Conservation (phyloP, 2,888 invertebrate species). For the Prenolepis imparis region DNA sequence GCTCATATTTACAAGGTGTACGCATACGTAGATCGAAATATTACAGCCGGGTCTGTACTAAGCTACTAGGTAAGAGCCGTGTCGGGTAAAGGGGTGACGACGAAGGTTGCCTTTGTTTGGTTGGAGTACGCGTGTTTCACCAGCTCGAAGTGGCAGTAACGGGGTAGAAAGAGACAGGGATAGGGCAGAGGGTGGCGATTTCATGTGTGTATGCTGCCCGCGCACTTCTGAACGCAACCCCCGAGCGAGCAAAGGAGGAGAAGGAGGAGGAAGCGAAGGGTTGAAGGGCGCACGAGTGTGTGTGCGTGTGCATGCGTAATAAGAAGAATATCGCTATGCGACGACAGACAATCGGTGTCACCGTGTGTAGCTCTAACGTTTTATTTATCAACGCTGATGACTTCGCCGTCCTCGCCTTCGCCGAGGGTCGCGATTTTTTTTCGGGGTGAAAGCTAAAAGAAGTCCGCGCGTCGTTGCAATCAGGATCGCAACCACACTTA, state of each 20-base stretch:
- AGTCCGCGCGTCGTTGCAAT: slow-evolving; percentile 59
- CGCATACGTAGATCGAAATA: slow-evolving; percentile 68
- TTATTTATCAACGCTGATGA: slow-evolving; percentile 85
- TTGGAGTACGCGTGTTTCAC: slow-evolving; percentile 72
- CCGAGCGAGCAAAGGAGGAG: slow-evolving; percentile 68
- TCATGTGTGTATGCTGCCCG: slow-evolving; percentile 65
- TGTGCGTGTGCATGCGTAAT: slow-evolving; percentile 68
- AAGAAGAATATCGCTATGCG: slow-evolving; percentile 77
- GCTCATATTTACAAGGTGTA: slow-evolving; percentile 27
- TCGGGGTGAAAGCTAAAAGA: slow-evolving; percentile 68
- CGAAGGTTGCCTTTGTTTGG: slow-evolving; percentile 74
- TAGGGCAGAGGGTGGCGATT: slow-evolving; percentile 59
- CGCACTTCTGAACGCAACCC: slow-evolving; percentile 67
- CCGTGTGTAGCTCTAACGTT: slow-evolving; percentile 80
- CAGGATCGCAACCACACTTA: slow-evolving; percentile 48
- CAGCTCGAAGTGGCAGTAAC: slow-evolving; percentile 55
- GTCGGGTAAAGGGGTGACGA: slow-evolving; percentile 63
- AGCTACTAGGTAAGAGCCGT: slow-evolving; percentile 67
- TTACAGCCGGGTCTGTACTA: slow-evolving; percentile 69
- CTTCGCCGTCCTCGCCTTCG: slow-evolving; percentile 76
- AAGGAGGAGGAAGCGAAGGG: slow-evolving; percentile 50
- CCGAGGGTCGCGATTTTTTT: slow-evolving; percentile 66
- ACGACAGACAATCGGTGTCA: slow-evolving; percentile 75
- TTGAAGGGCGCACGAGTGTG: slow-evolving; percentile 53
- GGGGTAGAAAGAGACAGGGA: slow-evolving; percentile 51